phyloP scores from a whole-genome alignment of 2,113 vertebrate genomes.

The Helogale parvula region DNA sequence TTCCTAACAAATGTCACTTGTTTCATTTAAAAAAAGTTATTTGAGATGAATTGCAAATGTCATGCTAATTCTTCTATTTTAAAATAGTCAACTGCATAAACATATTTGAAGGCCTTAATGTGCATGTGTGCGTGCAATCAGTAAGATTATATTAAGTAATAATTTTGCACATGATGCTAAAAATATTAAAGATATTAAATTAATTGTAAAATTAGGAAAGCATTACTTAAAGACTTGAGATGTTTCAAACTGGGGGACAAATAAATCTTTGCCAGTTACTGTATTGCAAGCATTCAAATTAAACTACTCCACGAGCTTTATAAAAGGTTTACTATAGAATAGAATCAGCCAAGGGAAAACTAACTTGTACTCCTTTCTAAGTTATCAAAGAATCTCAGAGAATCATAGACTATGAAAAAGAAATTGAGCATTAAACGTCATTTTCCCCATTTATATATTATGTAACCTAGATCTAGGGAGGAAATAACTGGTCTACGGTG shows the following conservation, averaged over 20 bases:
- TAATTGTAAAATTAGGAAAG: neutral
- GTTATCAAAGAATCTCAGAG: neutral
- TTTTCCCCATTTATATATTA: neutral
- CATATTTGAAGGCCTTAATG: neutral
- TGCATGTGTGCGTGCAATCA: neutral
- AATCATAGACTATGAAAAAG: neutral
- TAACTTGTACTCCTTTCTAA: neutral
- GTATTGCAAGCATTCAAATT: neutral
- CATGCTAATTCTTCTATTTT: neutral
- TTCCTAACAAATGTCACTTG: neutral
- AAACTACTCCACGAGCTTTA: neutral
- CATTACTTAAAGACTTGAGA: neutral
- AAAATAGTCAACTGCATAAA: neutral
- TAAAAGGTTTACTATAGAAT: neutral
- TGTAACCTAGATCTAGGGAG: neutral
- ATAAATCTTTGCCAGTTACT: neutral
- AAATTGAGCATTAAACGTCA: neutral
- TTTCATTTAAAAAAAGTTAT: neutral
- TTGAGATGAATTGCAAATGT: neutral
- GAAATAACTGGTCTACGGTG: neutral
- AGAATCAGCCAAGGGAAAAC: neutral
- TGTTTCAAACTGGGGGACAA: neutral
- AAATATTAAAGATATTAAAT: neutral
- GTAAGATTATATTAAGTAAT: neutral
- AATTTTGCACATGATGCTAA: neutral